phyloP scores from a whole-genome alignment of 1,140 invertebrate species.

The Apocrypta bakeri region DNA sequence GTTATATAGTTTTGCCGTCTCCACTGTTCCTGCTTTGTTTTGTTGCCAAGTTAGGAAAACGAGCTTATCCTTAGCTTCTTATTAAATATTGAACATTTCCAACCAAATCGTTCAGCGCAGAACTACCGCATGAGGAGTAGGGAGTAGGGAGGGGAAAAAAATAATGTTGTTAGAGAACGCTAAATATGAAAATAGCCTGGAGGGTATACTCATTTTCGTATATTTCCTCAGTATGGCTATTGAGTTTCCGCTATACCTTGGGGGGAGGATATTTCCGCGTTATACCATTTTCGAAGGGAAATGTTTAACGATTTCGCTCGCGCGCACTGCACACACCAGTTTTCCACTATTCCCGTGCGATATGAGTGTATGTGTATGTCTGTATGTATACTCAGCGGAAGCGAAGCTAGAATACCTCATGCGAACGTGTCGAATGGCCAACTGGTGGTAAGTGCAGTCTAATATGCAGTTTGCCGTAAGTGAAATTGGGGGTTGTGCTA shows the following conservation, averaged over 20 bases:
- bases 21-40: not conserved
- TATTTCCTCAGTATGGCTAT: not conserved
- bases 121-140: too few relatives aligned
- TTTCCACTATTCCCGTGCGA: not conserved
- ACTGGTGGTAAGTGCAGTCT: not conserved
- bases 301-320: slow-evolving; percentile 14
- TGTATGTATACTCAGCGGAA: not conserved
- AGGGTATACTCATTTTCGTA: not conserved
- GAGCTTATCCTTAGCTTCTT: not conserved
- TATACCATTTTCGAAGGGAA: slow-evolving; percentile 8
- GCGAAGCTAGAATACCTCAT: not conserved
- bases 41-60: not conserved
- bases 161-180: not conserved
- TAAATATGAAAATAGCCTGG: not conserved
- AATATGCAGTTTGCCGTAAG: slow-evolving; percentile 4
- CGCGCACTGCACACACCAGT: not conserved
- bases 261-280: not conserved
- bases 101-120: not conserved
- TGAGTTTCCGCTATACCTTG: slow-evolving; percentile 4
- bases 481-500: not conserved
- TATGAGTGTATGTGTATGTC: not conserved
- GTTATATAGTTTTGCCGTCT: slow-evolving; percentile 1
- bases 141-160: too few relatives aligned
- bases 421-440: not conserved
- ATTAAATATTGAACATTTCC: not conserved